A percentile compares a stretch with the other conserved stretches of the same genome.
phyloP scores from a whole-genome alignment of 2,888 invertebrate genomes.

The Pandemis corylana region DNA sequence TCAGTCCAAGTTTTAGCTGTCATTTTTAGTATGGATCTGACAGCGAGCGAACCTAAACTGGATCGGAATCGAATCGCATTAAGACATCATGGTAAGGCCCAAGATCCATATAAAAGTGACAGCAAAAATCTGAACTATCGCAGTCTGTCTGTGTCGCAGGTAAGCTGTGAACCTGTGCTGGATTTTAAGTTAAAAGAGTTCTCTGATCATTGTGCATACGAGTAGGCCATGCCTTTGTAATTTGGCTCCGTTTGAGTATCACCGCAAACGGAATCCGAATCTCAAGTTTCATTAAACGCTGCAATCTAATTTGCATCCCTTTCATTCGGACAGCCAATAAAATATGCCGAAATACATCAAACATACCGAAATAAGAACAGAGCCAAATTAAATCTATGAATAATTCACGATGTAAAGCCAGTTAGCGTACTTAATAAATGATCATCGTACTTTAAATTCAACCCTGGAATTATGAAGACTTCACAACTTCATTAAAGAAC shows the following conservation, averaged over 20 bases:
- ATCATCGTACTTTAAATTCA: constrained; percentile 48
- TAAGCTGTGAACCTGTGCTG: no score
- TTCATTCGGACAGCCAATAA: constrained; percentile 31
- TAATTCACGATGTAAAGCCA: constrained; percentile 55
- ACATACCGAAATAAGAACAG: constrained; percentile 30
- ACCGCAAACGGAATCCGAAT: not conserved
- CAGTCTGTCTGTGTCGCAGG: no score
- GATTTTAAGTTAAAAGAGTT: no score
- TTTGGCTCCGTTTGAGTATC: not conserved
- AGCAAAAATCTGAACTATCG: no score
- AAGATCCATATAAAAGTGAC: no score
- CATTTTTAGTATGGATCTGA: no score
- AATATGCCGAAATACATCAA: constrained; percentile 37
- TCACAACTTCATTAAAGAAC: constrained; percentile 73
- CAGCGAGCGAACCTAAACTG: no score
- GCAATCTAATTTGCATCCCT: constrained; percentile 37
- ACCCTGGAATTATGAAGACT: constrained; percentile 68
- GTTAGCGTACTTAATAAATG: constrained; percentile 66
- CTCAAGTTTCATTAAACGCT: constrained; percentile 7
- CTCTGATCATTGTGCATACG: no score
- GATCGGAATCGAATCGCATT: no score
- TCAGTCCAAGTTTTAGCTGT: no score
- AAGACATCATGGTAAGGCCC: no score
- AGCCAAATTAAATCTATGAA: constrained; percentile 45
- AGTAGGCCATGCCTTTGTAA: no score